phyloP scores from a whole-genome alignment of 2,888 invertebrate species.

The Acanthosepion esculentum region DNA sequence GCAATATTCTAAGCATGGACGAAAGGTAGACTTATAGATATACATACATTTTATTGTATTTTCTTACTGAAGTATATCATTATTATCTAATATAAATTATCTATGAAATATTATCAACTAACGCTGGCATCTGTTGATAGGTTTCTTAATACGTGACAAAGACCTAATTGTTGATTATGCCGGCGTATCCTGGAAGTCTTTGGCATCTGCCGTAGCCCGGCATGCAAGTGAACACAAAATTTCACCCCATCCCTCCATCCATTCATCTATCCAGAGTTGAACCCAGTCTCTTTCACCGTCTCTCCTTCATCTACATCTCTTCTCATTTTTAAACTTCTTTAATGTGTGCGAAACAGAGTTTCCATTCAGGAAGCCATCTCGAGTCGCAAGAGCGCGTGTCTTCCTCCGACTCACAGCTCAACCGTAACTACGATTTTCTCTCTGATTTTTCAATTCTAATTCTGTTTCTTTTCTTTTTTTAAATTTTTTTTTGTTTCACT shows the following conservation, averaged over 20 bases:
- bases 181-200: neutral
- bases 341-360: neutral
- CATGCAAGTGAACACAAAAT: neutral
- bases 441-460: neutral
- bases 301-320: neutral
- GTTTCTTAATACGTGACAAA: neutral
- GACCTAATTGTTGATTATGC: neutral
- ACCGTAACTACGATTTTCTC: neutral
- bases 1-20: too few relatives aligned
- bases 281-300: neutral
- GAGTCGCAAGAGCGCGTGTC: neutral
- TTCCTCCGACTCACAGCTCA: neutral
- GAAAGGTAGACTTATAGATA: too few relatives aligned
- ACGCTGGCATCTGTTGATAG: neutral
- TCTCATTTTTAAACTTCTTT: neutral
- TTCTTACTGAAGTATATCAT: neutral
- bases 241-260: neutral
- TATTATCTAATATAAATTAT: neutral
- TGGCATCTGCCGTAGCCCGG: neutral
- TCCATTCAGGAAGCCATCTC: slow-evolving; percentile 1
- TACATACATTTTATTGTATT: neutral
- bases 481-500: neutral
- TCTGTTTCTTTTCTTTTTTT: neutral
- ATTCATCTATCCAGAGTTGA: neutral
- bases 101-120: neutral